Evolutionary conservation across 2,888 invertebrate species (phyloP), one percentile per base, ranked within the genome.

Genomic region (Heteromurus nitidus): DNA sequence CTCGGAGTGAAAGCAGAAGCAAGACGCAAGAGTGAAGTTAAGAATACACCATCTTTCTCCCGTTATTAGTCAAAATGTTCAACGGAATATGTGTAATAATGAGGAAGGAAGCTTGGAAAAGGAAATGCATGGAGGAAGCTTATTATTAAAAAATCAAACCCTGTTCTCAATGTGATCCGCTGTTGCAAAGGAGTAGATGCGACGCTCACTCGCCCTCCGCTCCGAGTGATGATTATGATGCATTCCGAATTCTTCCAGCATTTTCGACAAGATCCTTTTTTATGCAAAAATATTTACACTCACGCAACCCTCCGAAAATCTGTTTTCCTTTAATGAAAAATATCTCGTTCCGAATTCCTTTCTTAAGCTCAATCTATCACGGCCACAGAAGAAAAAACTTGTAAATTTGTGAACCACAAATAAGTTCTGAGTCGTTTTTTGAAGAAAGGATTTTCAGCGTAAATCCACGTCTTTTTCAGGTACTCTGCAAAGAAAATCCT

Each of bases 151-250:
- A 22, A 58, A 18, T 36, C 74, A 44, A 53, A 86, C 86, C 86
- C 86, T 79, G 67, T 85, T 86, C 70, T 85, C 85, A 42, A 85
- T 82, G 70, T 86, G 85, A 69, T 85, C 86, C n/a, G 85, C 85
- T 3, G 85, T 85, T n/a, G 86, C 86, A 58, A 86, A 86, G 11
- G 85, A 85, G 64, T 86, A 86, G 47, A 85, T 85, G 55, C 82
- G 85, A 44, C 81, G 76, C 24, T 83, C 77, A 30, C 70, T 72
- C 0, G 72, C 55, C 26, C 77, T 72, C 28, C 67, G 64, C 13
- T 69, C 80, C 36, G 50, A 36, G 28, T 70, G 47, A 58, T 60
- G 30, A 30, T 50, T 22, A 47, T 58, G 58, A 60, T 68, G 47
- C 68, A 74, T 80, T 53, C 68, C 22, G 18, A 62, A 67, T 67